Percentiles rank a stretch among this genome's conserved stretches.
Evolutionary conservation across 92 coral and sea anemone genomes (phyloP).

Genomic region (Paramuricea clavata): DNA sequence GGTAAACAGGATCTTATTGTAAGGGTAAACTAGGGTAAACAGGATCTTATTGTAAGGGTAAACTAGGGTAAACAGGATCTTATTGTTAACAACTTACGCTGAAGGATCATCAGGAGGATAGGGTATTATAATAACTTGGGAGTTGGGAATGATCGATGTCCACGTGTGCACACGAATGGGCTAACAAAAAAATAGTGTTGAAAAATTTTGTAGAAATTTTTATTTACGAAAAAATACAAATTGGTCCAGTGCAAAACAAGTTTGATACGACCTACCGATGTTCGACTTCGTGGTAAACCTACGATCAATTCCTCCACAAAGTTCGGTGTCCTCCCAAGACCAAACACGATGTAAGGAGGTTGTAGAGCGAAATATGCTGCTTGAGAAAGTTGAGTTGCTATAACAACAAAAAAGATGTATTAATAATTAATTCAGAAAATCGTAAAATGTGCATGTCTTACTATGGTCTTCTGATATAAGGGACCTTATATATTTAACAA

Average conservation of each 20-base stretch:
- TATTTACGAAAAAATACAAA: too few relatives aligned
- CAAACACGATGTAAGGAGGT: constrained; percentile 90
- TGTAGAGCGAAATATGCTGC: constrained; percentile 96
- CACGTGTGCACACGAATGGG: constrained; percentile 79
- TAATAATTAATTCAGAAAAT: neutral
- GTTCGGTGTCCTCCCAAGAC: constrained; percentile 95
- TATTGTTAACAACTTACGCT: constrained; percentile 68
- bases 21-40: too few relatives aligned
- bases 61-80: too few relatives aligned
- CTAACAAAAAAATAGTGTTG: constrained; percentile 72
- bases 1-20: too few relatives aligned
- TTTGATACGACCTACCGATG: constrained; percentile 69
- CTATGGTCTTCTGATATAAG: too few relatives aligned
- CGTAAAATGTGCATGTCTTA: neutral
- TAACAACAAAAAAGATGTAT: neutral
- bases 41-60: too few relatives aligned
- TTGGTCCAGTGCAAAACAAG: neutral
- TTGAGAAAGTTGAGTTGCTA: constrained; percentile 95
- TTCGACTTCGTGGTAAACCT: constrained; percentile 84
- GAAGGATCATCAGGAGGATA: constrained; percentile 86
- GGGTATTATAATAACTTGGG: constrained; percentile 94
- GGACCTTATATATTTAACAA: too few relatives aligned
- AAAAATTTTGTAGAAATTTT: too few relatives aligned
- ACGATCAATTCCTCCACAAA: constrained; percentile 84
- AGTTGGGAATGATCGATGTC: constrained; percentile 94